These are phyloP conservation scores for Arctocebus calabarensis DNA, from an alignment of 2,797 vertebrate genomes.

Conservation along the genomic window DNA sequence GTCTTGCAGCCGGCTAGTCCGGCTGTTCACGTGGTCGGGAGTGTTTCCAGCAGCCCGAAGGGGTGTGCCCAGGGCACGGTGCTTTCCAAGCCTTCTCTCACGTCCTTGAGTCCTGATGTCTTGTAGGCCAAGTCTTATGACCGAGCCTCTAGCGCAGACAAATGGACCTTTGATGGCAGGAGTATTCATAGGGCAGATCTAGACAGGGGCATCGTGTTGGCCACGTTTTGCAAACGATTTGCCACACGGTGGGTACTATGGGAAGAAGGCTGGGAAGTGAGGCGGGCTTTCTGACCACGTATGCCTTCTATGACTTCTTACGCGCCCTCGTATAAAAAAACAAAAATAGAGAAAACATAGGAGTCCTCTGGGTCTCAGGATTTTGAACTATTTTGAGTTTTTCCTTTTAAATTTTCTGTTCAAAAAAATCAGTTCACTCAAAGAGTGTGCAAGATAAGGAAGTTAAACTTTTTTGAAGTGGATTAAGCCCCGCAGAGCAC, in stretches of 20 bases:
- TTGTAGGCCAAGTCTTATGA: not conserved
- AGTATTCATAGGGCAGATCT: not conserved
- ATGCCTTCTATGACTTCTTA: not conserved
- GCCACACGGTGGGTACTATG: rapidly evolving
- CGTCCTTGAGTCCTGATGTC: not conserved
- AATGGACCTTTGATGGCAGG: rapidly evolving
- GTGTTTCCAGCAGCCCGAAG: not conserved
- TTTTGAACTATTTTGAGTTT: not conserved
- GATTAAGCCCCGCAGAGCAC: not conserved
- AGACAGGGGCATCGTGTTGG: rapidly evolving
- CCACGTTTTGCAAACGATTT: not conserved
- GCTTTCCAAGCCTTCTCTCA: rapidly evolving
- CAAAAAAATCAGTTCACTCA: not conserved
- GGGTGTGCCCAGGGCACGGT: not conserved
- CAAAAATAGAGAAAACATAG: not conserved
- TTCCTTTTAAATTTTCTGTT: not conserved
- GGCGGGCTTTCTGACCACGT: rapidly evolving
- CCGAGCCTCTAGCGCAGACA: not conserved
- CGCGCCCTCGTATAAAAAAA: rapidly evolving
- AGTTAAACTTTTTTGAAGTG: no score
- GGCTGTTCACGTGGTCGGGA: rapidly evolving
- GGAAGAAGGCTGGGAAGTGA: not conserved
- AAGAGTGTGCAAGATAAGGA: not conserved
- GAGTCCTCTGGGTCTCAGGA: not conserved
- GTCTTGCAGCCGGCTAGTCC: no score